Evolutionary conservation across 2,797 vertebrate species (phyloP), one percentile per base, ranked within the genome.

Genomic region (Avahi laniger): DNA sequence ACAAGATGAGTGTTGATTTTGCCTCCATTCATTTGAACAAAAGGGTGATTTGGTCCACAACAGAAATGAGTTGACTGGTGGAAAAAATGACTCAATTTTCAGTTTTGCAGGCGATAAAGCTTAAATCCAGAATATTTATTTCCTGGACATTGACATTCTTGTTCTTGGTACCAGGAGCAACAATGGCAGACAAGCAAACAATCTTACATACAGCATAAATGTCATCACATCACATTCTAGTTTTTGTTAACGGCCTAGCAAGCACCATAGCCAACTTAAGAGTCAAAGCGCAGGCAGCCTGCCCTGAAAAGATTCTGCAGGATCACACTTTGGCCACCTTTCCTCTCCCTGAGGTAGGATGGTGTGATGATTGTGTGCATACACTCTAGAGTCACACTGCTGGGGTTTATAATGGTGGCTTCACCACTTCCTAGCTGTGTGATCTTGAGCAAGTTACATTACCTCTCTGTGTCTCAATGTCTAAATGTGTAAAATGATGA

Each of bases 1-100:
- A 84, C 12, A 89, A 82, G 52, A 26, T 78, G 24, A 85, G 17
- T 73, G 20, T 46, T 59, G 52, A 7, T 76, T 83, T 92, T 83
- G 48, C 24, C 52, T 89, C 73, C 46, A 52, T 35, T 95, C 69
- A 93, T 89, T 70, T 76, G 52, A 96, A 91, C 24, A 52, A 94
- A 92, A 50, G 15, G 1, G 3, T 75, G 30, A 82, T 54, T 75
- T 76, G 33, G 15, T 63, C 57, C 80, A 85, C 28, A 70, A 41
- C 65, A 57, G 61, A 94, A 97, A 82, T 48, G 18, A 57, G 28
- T 18, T 86, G 59, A 89, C 35, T 80, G 61, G 1, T 14, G 67
- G 1, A 20, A 12, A 83, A 91, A 63, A 50, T 65, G 22, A 17
- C 22, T 80, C n/a, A 67, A 1, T 91, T 96, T 96, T 89, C 41